These are phyloP conservation scores for Poeciliopsis turrubarensis DNA, from an alignment of 2,113 vertebrate species.

Conservation along the genomic window DNA sequence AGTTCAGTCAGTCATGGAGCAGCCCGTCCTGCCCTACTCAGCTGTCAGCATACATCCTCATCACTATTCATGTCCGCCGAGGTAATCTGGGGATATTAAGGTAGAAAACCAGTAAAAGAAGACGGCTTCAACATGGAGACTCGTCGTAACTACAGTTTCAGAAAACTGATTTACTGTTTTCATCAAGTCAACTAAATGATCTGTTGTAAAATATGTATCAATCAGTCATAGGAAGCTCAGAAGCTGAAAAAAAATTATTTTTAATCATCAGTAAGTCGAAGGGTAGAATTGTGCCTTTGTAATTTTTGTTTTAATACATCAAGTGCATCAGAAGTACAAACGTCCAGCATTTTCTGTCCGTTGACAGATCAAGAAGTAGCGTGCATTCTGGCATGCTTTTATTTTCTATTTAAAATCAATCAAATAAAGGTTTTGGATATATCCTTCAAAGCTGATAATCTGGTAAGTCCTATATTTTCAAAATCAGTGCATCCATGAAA, in stretches of 20 bases:
- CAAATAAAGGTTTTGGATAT: too few species aligned
- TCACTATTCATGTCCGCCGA: constrained; percentile 52
- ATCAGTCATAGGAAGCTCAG: background rate
- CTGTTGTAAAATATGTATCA: background rate
- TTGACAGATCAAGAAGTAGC: too few species aligned
- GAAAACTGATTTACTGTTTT: background rate
- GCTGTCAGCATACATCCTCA: constrained; percentile 66
- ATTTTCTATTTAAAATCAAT: too few species aligned
- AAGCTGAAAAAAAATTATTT: background rate
- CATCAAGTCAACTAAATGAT: background rate
- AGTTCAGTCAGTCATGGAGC: constrained; percentile 59
- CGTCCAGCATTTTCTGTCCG: too few species aligned
- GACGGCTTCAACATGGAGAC: background rate
- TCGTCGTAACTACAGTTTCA: background rate
- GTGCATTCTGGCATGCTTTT: too few species aligned
- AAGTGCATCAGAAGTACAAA: too few species aligned
- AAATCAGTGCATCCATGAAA: too few species aligned
- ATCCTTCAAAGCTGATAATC: too few species aligned
- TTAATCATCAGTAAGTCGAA: background rate
- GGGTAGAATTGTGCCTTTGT: too few species aligned
- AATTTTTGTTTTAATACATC: too few species aligned
- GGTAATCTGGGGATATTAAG: constrained; percentile 37
- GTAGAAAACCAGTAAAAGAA: constrained; percentile 9
- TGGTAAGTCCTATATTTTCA: too few species aligned
- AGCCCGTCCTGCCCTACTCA: constrained; percentile 53